A percentile compares a stretch with the other conserved stretches of the same genome.
phyloP scores from a whole-genome alignment of 1,140 invertebrate genomes.

The Magallana angulata region DNA sequence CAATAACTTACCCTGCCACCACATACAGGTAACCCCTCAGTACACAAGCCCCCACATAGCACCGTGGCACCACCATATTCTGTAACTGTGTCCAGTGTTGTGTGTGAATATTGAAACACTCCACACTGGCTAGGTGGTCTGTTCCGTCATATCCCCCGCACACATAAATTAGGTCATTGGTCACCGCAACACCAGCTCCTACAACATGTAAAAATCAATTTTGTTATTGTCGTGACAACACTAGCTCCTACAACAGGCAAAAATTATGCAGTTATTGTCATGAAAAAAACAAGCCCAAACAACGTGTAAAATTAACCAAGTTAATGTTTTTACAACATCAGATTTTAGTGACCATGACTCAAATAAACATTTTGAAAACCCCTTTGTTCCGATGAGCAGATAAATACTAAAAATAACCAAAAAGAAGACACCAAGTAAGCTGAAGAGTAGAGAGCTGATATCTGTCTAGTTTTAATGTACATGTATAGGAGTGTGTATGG shows the following conservation, averaged over 20 bases:
- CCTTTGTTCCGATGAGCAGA: too few species aligned
- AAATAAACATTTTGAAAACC: too few species aligned
- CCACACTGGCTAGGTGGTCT: constrained; percentile 73
- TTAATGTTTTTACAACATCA: too few species aligned
- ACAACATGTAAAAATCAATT: background rate
- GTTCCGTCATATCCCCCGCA: constrained; percentile 77
- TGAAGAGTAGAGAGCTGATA: too few species aligned
- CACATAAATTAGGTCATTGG: constrained; percentile 75
- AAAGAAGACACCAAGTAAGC: too few species aligned
- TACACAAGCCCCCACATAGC: constrained; percentile 77
- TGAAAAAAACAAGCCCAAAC: background rate
- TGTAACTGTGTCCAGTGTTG: constrained; percentile 71
- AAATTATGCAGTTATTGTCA: background rate
- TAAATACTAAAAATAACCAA: too few species aligned
- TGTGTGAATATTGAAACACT: constrained; percentile 72
- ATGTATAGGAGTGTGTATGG: too few species aligned
- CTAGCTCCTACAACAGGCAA: background rate
- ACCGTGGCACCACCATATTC: constrained; percentile 74
- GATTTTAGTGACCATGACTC: too few species aligned
- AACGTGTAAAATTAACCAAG: too few species aligned
- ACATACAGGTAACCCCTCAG: constrained; percentile 75
- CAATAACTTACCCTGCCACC: constrained; percentile 72
- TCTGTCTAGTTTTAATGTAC: too few species aligned
- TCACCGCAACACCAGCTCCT: constrained; percentile 77
- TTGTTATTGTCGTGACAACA: background rate